Evolutionary conservation across 2,888 invertebrate genomes (phyloP), one percentile per base, ranked within the genome.

Genomic region (Diabrotica balteata): DNA sequence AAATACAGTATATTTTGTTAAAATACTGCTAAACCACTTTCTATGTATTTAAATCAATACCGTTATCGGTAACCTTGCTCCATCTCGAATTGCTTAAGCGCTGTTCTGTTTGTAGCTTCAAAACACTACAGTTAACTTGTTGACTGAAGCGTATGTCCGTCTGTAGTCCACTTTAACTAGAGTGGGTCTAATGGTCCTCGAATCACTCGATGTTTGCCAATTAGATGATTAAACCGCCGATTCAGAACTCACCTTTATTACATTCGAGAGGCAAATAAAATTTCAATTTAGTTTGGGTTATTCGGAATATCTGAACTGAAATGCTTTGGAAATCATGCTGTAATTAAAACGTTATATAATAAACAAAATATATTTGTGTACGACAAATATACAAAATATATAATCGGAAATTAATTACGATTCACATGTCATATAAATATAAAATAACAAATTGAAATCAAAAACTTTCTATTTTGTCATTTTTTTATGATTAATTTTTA

Each of bases 41-140:
- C 32, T 2, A 32, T 32, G 4, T 32, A 32, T 32, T 32, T 5
- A 32, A 32, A 32, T 32, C 32, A 32, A 32, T 32, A 32, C 32
- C 5, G 32, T 32, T 32, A 32, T 32, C 32, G 32, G 32, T 32
- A 32, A 32, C 32, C 32, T 5, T 32, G 22, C 47, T 63, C 62
- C 4, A 53, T 9, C 43, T 57, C 50, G 44, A 63, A 22, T 52
- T 61, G 51, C 51, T 66, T 11, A 61, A 68, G 49, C 59, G 61
- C 44, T 65, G 68, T 61, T 68, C 68, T 52, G 58, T 55, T 61
- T 54, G 60, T 58, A 68, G 52, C 63, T 61, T 54, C 42, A 32
- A 44, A 58, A 52, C 63, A 61, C 60, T 68, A 60, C 47, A 60
- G 44, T 64, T 65, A 58, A 65, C 68, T 68, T 65, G 68, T 68